Conservation (phyloP, 2,113 vertebrate species). For the Sorex araneus region DNA sequence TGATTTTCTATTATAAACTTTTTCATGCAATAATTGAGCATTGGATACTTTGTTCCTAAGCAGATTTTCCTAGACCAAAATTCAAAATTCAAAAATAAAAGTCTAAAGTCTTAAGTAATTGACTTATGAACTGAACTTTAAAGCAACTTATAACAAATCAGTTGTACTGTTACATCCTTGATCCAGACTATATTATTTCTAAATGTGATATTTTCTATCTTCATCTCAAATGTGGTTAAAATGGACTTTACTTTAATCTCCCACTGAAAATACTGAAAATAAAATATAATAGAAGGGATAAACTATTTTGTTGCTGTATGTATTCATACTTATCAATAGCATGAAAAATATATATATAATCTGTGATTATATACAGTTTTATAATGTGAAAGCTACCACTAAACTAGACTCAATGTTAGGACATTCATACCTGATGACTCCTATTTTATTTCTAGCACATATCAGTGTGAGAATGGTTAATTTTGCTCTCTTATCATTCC, state of each 20-base stretch:
- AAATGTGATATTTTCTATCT: background rate
- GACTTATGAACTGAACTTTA: slow-evolving; percentile 44
- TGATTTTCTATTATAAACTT: background rate
- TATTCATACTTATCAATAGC: too few species aligned
- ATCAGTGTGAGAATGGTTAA: background rate
- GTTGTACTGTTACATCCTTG: background rate
- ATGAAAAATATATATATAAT: background rate
- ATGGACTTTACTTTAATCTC: background rate
- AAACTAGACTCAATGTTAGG: background rate
- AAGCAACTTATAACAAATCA: background rate
- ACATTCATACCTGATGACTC: background rate
- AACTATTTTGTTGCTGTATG: background rate
- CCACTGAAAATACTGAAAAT: background rate
- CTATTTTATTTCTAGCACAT: background rate
- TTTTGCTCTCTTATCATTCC: background rate
- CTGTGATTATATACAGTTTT: background rate
- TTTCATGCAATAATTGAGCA: background rate
- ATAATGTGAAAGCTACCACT: background rate
- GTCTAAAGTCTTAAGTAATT: background rate
- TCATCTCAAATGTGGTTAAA: background rate
- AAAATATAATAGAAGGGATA: background rate
- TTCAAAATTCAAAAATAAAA: background rate
- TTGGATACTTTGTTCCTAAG: background rate
- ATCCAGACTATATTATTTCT: background rate
- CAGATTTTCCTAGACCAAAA: background rate